A percentile compares a stretch with the other conserved stretches of the same genome.
These are phyloP conservation scores for Acronicta aceris DNA, from an alignment of 2,888 invertebrate species.

Conservation along the genomic window DNA sequence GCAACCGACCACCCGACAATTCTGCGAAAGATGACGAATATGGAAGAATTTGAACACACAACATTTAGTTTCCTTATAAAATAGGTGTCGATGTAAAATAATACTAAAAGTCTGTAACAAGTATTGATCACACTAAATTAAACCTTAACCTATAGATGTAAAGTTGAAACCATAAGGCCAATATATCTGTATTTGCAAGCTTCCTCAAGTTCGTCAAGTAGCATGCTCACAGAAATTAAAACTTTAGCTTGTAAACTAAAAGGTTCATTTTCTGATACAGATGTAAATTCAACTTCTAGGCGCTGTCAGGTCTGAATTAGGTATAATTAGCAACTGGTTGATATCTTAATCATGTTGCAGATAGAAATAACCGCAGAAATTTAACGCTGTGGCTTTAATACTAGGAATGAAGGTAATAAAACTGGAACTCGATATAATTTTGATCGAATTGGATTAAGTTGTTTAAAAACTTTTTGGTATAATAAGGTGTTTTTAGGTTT, in stretches of 20 bases:
- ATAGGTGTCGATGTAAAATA: slow-evolving; percentile 27
- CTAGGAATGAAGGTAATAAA: slow-evolving; percentile 20
- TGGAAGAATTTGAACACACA: slow-evolving; percentile 13
- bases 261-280: slow-evolving; percentile 9
- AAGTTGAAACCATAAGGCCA: not conserved
- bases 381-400: slow-evolving; percentile 12
- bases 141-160: not conserved
- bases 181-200: slow-evolving; percentile 12
- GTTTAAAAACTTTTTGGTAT: slow-evolving; percentile 4
- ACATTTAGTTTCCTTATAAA: slow-evolving; percentile 31
- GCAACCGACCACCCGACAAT: slow-evolving; percentile 29
- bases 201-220: slow-evolving; percentile 8
- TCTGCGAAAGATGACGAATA: slow-evolving; percentile 56
- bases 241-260: not conserved
- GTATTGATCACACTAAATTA: slow-evolving; percentile 6
- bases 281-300: slow-evolving; percentile 2
- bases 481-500: not conserved
- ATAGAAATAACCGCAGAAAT: slow-evolving; percentile 32
- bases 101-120: slow-evolving; percentile 2
- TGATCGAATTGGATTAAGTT: slow-evolving; percentile 1
- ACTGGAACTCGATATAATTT: not conserved
- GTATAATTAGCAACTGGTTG: slow-evolving; percentile 50
- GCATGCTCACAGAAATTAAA: not conserved
- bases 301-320: slow-evolving; percentile 32
- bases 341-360: slow-evolving; percentile 47